Evolutionary conservation across 1,140 invertebrate genomes (phyloP).

Genomic region (Drosophila miranda): DNA sequence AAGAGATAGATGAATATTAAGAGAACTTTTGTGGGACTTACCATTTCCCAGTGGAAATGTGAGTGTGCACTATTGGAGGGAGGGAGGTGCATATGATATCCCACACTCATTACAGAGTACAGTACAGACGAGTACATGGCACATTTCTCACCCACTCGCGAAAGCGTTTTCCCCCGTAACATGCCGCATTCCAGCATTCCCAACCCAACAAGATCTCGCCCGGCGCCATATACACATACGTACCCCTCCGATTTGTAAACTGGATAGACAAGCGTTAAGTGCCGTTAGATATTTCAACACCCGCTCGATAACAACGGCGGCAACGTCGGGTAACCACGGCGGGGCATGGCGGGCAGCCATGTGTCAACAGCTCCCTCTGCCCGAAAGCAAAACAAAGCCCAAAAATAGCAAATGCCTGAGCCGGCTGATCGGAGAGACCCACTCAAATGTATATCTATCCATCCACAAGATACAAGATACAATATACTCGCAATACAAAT

Average conservation of each 20-base stretch:
- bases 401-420: conserved; percentile 6
- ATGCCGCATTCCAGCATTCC: not conserved
- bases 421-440: conserved; percentile 33
- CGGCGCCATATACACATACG: conserved; percentile 1
- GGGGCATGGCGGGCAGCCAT: conserved; percentile 20
- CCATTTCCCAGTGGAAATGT: too few relatives aligned
- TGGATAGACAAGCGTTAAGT: conserved; percentile 41
- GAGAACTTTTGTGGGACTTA: too few relatives aligned
- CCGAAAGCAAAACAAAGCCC: not conserved
- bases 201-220: not conserved
- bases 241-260: conserved; percentile 26
- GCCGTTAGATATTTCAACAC: conserved; percentile 59
- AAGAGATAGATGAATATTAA: too few relatives aligned
- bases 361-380: conserved; percentile 41
- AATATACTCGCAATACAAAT: conserved; percentile 34
- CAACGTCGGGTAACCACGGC: conserved; percentile 15
- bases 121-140: conserved; percentile 11
- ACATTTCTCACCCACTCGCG: conserved; percentile 12
- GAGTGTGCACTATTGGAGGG: too few relatives aligned
- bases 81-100: not conserved
- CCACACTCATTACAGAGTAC: conserved; percentile 13
- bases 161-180: too few relatives aligned
- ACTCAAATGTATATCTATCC: conserved; percentile 41
- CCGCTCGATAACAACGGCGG: conserved; percentile 49
- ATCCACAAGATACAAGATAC: conserved; percentile 21